Percentiles rank a stretch among this genome's conserved stretches.
Evolutionary conservation across 2,888 invertebrate genomes (phyloP).

Genomic region (Eubasilissa splendida): DNA sequence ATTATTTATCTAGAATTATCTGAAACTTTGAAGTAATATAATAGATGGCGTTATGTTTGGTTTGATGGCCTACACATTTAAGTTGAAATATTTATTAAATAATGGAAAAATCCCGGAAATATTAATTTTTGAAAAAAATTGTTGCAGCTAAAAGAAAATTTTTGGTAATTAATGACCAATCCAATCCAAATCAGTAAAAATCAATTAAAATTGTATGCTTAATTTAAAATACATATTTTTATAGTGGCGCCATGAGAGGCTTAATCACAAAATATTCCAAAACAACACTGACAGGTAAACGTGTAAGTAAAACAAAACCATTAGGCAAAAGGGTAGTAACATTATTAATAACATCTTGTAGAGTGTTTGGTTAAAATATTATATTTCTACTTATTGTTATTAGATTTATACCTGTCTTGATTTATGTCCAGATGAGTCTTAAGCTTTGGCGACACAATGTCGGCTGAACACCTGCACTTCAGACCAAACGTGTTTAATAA

Average conservation of each 20-base stretch:
- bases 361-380: background rate
- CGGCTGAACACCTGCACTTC: conserved; percentile 58
- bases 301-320: conserved; percentile 5
- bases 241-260: conserved; percentile 26
- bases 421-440: conserved; percentile 29
- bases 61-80: too few species aligned
- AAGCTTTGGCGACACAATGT: conserved; percentile 57
- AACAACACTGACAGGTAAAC: conserved; percentile 18
- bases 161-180: background rate
- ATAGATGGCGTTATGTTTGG: too few species aligned
- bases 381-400: background rate
- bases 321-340: background rate
- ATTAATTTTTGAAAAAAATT: too few species aligned
- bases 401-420: background rate
- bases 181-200: background rate
- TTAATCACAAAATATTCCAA: conserved; percentile 6
- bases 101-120: too few species aligned
- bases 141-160: background rate
- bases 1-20: too few species aligned
- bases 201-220: background rate
- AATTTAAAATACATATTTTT: conserved; percentile 19
- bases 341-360: background rate
- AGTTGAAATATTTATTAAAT: too few species aligned
- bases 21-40: too few species aligned
- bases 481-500: background rate